Base-by-base conservation (phyloP, 2,888 invertebrate species). In the Lithophane leautieri region DNA sequence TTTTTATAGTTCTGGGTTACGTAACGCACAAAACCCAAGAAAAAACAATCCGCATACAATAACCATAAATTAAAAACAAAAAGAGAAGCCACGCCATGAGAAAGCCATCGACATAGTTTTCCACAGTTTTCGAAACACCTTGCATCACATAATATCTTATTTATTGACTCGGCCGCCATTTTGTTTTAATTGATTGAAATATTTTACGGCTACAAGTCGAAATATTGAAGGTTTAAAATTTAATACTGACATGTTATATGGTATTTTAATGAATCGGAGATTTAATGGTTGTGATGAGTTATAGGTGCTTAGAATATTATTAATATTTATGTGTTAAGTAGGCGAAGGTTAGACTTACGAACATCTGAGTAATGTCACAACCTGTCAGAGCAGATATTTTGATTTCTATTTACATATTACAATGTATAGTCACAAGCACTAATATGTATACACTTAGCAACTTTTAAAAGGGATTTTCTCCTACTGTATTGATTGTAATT, bases 251-350 rank as follows among this genome's bases (percentile, higher is more conserved):
- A 54, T 77, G 77, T 73, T 85, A 83, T 79, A 85, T 84, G 60
- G 66, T 63, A 47, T 83, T 83, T 84, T 88, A 86, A 88, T 86
- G 83, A 88, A 81, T 86, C 77, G 71, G 78, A 73, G 82, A 74
- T 79, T 85, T 83, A 82, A 83, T 83, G 82, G 75, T 67, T 65
- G 58, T 56, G 67, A 70, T 78, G 76, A 81, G 58, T 83, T 79
- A 84, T 85, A 69, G 63, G 3, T 9, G 67, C 44, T 80, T 76
- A 76, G 50, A 67, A 63, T 70, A 67, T 74, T 60, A 60, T 47
- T 72, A 54, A 69, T 72, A 74, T 81, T 79, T 73, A 81, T 70
- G 63, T 71, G 61, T 66, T 75, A 74, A 70, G 70, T 75, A 70
- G 47, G 52, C 28, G 58, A 79, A 78, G 63, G 56, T 78, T 42